These are phyloP conservation scores for Adelosebastes latens DNA, from an alignment of 2,797 vertebrate species.

Conservation along the genomic window DNA sequence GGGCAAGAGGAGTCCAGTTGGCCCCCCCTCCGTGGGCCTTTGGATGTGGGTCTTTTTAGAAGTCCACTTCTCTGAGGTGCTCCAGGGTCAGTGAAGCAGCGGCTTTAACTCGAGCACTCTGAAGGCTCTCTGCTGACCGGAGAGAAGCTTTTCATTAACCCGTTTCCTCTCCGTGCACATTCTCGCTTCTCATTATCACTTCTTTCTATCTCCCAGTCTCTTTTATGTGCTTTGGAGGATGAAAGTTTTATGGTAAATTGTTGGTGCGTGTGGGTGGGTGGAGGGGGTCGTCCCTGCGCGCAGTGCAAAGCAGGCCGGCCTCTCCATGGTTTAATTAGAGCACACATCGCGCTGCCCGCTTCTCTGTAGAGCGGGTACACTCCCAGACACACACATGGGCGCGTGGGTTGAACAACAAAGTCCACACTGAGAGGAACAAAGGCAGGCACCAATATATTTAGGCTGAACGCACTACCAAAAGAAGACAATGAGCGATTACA, in stretches of 20 bases:
- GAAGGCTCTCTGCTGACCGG: slow-evolving; percentile 30
- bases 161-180: slow-evolving; percentile 36
- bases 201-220: slow-evolving; percentile 34
- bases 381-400: slow-evolving; percentile 26
- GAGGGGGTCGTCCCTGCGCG: slow-evolving; percentile 23
- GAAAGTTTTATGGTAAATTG: slow-evolving; percentile 41
- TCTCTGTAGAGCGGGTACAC: slow-evolving; percentile 14
- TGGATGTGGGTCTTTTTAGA: slow-evolving; percentile 15
- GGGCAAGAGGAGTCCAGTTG: neutral
- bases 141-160: slow-evolving; percentile 46
- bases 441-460: slow-evolving; percentile 36
- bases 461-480: slow-evolving; percentile 33
- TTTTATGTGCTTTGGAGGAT: slow-evolving; percentile 57
- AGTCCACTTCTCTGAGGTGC: slow-evolving; percentile 6
- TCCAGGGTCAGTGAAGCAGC: slow-evolving; percentile 6
- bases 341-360: slow-evolving; percentile 5
- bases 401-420: slow-evolving; percentile 59
- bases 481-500: slow-evolving; percentile 41
- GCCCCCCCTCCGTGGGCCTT: neutral
- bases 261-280: slow-evolving; percentile 7
- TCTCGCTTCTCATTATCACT: slow-evolving; percentile 39
- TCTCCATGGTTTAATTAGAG: slow-evolving; percentile 71
- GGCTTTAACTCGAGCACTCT: slow-evolving; percentile 22
- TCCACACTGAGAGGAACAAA: slow-evolving; percentile 50
- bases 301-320: slow-evolving; percentile 16